phyloP scores from a whole-genome alignment of 2,113 vertebrate genomes.

The Cyprinodon variegatus region DNA sequence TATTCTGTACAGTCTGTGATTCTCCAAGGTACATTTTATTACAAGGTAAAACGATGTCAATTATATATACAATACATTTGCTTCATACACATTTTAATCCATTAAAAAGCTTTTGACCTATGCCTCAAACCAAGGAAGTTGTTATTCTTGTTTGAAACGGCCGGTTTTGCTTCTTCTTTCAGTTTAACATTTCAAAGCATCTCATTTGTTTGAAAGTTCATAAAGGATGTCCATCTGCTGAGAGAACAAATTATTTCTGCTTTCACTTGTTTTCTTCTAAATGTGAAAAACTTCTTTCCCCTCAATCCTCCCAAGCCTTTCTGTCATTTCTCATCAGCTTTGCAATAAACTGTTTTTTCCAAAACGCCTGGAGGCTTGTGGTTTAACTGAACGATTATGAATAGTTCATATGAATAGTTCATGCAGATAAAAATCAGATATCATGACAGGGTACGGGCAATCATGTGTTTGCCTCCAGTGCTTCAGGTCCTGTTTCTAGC shows the following conservation, averaged over 20 bases:
- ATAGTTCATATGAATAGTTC: background rate
- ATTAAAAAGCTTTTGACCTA: background rate
- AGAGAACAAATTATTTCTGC: background rate
- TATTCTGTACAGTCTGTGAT: no score
- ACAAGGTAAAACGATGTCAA: no score
- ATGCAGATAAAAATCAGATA: slow-evolving; percentile 3
- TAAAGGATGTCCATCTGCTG: background rate
- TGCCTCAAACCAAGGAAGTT: background rate
- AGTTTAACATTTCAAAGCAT: background rate
- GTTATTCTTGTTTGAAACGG: background rate
- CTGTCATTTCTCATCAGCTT: background rate
- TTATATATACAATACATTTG: no score
- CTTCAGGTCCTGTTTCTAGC: slow-evolving; percentile 21
- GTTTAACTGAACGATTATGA: background rate
- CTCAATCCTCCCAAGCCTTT: background rate
- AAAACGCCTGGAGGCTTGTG: background rate
- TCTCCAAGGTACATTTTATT: no score
- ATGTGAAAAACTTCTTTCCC: background rate
- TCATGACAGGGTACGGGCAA: slow-evolving; percentile 7
- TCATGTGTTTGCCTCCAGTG: slow-evolving; percentile 3
- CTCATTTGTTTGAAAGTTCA: background rate
- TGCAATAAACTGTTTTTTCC: background rate
- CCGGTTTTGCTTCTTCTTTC: background rate
- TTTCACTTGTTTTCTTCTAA: background rate
- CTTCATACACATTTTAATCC: no score